Evolutionary conservation across 2,113 vertebrate species (phyloP).

Genomic region (Machaerirhynchus nigripectus): DNA sequence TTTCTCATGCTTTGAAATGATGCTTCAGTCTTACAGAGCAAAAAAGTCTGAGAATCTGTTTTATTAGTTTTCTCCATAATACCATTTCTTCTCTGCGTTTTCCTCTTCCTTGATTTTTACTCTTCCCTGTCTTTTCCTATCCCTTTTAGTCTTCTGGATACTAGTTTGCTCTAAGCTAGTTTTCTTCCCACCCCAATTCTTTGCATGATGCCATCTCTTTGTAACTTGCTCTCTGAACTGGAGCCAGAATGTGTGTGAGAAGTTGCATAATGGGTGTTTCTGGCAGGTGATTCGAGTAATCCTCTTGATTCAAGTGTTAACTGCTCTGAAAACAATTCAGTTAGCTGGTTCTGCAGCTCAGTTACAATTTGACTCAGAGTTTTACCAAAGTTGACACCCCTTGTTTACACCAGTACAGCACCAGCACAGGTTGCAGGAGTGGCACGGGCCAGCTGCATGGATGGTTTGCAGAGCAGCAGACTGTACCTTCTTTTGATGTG

Average conservation of each 20-base stretch:
- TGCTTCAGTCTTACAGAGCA: neutral
- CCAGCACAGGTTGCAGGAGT: neutral
- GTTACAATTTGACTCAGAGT: neutral
- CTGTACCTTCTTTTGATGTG: neutral
- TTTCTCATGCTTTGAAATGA: neutral
- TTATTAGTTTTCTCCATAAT: neutral
- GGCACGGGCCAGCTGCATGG: accelerated
- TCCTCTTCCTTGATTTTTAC: neutral
- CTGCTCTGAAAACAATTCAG: neutral
- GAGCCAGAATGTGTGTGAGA: neutral
- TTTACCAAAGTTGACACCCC: neutral
- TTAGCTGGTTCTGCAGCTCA: neutral
- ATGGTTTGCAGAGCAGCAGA: neutral
- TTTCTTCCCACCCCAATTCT: neutral
- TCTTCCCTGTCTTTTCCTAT: neutral
- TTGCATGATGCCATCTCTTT: neutral
- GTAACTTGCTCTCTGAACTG: neutral
- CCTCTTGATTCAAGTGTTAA: neutral
- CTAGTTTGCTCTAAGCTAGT: neutral
- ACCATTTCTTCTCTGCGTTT: neutral
- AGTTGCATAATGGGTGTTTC: neutral
- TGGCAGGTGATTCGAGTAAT: neutral
- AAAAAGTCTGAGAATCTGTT: neutral
- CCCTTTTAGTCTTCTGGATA: neutral
- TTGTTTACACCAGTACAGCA: neutral